Evolutionary conservation across 2,888 invertebrate species (phyloP).

Genomic region (Alitta virens): DNA sequence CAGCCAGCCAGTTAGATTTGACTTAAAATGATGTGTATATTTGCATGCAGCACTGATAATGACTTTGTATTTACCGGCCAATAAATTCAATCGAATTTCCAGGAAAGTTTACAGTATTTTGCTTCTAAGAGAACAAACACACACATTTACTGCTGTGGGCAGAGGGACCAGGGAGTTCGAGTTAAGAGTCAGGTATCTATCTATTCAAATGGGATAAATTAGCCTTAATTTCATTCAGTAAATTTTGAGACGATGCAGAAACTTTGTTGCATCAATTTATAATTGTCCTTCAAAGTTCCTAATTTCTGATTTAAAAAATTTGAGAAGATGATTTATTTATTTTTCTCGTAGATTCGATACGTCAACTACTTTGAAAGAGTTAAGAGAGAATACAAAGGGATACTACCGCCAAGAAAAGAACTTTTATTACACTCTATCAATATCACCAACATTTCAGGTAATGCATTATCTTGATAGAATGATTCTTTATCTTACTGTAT

Average conservation of each 20-base stretch:
- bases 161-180: conserved; percentile 60
- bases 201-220: background rate
- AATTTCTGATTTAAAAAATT: too few species aligned
- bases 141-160: conserved; percentile 46
- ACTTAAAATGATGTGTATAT: too few species aligned
- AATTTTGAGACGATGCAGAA: too few species aligned
- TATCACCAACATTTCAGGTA: conserved; percentile 54
- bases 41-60: too few species aligned
- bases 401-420: conserved; percentile 51
- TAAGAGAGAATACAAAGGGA: conserved; percentile 50
- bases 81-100: too few species aligned
- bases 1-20: too few species aligned
- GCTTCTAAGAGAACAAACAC: conserved; percentile 60
- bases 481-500: background rate
- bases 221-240: too few species aligned
- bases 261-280: too few species aligned
- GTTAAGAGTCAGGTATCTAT: conserved; percentile 59
- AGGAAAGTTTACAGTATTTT: conserved; percentile 60
- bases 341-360: conserved; percentile 57
- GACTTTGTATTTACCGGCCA: too few species aligned
- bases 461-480: background rate
- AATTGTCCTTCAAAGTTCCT: too few species aligned
- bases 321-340: background rate
- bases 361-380: conserved; percentile 60
- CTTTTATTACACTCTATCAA: conserved; percentile 52